Evolutionary conservation across 2,113 vertebrate genomes (phyloP).

Genomic region (Nothobranchius furzeri): DNA sequence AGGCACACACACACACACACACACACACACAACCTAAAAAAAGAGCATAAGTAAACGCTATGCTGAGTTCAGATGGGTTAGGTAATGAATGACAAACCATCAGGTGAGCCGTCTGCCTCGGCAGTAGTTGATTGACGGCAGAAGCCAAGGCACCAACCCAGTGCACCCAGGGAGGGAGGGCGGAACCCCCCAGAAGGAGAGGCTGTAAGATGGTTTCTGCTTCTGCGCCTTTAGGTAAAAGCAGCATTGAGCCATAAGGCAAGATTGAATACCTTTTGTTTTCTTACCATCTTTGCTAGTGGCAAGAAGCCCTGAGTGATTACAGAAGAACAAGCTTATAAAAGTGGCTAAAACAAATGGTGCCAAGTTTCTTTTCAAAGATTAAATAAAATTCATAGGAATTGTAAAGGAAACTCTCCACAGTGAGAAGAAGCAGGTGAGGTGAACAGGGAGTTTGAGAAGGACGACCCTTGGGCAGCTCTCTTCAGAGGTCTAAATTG

Average conservation of each 20-base stretch:
- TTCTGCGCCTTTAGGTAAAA: too few species aligned
- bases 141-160: too few species aligned
- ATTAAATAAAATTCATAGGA: not conserved
- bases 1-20: too few species aligned
- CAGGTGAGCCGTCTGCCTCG: too few species aligned
- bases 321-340: not conserved
- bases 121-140: too few species aligned
- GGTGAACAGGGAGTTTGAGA: not conserved
- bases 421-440: not conserved
- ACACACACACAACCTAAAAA: too few species aligned
- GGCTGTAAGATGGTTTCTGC: not conserved
- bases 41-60: too few species aligned
- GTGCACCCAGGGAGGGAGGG: too few species aligned
- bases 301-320: not conserved
- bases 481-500: constrained; percentile 7
- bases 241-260: too few species aligned
- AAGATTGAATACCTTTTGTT: not conserved
- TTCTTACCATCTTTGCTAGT: too few species aligned
- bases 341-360: not conserved
- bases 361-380: not conserved
- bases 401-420: not conserved
- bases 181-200: not conserved
- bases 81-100: too few species aligned
- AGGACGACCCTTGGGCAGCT: not conserved
- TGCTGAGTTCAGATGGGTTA: too few species aligned